phyloP scores from a whole-genome alignment of 2,113 vertebrate species.

The Epinephelus cyanopodus region DNA sequence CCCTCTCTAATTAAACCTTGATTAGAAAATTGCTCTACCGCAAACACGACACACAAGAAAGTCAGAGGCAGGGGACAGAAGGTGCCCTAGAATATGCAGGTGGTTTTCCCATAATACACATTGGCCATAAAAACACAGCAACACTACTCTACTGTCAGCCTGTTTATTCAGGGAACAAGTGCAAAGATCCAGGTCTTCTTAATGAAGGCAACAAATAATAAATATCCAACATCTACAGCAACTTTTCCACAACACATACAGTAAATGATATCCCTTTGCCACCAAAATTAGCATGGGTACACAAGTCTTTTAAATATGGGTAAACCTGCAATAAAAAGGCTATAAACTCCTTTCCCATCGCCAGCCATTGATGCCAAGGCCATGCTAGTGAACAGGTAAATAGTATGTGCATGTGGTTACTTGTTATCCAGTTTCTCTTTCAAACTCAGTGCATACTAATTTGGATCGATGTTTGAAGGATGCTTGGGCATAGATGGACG shows the following conservation, averaged over 20 bases:
- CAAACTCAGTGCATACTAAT: no score
- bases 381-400: no score
- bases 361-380: no score
- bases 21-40: conserved; percentile 74
- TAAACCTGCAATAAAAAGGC: no score
- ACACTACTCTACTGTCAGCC: background rate
- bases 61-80: conserved; percentile 26
- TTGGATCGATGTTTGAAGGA: no score
- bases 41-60: conserved; percentile 44
- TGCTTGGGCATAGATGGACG: no score
- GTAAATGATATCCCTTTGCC: background rate
- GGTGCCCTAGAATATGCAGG: conserved; percentile 41
- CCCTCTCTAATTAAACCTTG: conserved; percentile 78
- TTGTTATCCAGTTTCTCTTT: no score
- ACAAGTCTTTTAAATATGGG: no score
- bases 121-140: conserved; percentile 7
- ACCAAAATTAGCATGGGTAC: no score
- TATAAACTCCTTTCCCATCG: no score
- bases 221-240: conserved; percentile 4
- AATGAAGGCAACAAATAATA: background rate
- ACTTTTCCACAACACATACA: background rate
- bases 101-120: conserved; percentile 13
- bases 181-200: background rate
- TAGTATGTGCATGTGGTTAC: no score
- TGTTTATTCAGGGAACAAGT: background rate